Conservation (phyloP, 2,888 invertebrate species). For the Sphaerophoria taeniata region DNA sequence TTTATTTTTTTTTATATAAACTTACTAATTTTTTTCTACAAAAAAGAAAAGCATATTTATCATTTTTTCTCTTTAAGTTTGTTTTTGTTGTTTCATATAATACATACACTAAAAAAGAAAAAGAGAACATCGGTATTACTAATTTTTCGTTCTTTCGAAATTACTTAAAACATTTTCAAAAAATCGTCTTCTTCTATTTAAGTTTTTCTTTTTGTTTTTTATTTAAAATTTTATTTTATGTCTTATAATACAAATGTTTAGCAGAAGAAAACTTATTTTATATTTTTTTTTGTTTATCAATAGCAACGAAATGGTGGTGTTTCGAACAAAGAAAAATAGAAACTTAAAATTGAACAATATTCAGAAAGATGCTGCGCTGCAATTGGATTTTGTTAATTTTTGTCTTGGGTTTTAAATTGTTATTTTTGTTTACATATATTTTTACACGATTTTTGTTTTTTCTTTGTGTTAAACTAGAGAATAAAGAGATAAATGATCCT, state of each 20-base stretch:
- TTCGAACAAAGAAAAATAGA: constrained; percentile 9
- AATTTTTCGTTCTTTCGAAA: constrained; percentile 17
- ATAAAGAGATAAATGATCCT: constrained; percentile 70
- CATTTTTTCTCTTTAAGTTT: constrained; percentile 58
- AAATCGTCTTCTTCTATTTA: not conserved
- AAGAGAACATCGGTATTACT: constrained; percentile 62
- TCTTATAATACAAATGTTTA: constrained; percentile 39
- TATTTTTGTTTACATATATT: constrained; percentile 24
- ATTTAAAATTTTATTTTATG: constrained; percentile 9
- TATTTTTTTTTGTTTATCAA: constrained; percentile 7
- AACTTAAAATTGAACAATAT: constrained; percentile 2
- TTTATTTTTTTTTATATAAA: constrained; percentile 72
- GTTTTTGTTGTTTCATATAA: constrained; percentile 34
- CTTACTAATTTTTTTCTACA: constrained; percentile 75
- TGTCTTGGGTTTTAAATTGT: constrained; percentile 31
- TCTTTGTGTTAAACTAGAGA: constrained; percentile 52
- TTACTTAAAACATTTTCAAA: constrained; percentile 4
- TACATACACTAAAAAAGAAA: constrained; percentile 64
- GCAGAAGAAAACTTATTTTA: constrained; percentile 39
- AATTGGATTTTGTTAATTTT: constrained; percentile 3
- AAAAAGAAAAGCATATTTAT: constrained; percentile 74
- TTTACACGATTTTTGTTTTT: constrained; percentile 12
- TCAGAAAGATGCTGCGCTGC: not conserved
- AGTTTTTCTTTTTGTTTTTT: constrained; percentile 5
- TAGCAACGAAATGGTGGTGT: constrained; percentile 22